A percentile compares a stretch with the other conserved stretches of the same genome.
Conservation (phyloP, 2,113 vertebrate genomes). For the Oxyruncus cristatus region DNA sequence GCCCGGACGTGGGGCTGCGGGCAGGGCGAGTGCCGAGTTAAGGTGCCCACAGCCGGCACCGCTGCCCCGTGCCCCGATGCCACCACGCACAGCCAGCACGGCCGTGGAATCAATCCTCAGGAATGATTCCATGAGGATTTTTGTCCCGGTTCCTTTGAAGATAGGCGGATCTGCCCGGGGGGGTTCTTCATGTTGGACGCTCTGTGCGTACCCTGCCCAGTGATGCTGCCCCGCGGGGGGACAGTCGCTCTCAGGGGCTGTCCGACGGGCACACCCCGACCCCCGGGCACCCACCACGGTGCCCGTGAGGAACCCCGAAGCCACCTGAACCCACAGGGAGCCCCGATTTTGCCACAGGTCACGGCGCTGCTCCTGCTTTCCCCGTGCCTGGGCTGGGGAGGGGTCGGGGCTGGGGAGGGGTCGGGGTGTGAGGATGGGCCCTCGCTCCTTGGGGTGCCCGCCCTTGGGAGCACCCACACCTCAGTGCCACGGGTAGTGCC, state of each 20-base stretch:
- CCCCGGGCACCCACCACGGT: not conserved
- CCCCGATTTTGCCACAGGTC: fast-evolving
- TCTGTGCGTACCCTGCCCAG: not conserved
- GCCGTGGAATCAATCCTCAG: fast-evolving
- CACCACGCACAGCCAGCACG: not conserved
- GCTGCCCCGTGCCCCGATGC: not conserved
- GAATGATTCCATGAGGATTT: fast-evolving
- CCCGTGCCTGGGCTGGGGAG: fast-evolving
- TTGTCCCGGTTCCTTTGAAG: not conserved
- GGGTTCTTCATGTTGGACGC: fast-evolving
- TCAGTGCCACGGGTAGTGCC: not conserved
- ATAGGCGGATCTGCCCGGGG: not conserved
- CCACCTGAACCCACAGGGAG: fast-evolving
- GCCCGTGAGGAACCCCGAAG: not conserved
- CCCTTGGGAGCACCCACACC: not conserved
- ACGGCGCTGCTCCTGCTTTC: fast-evolving
- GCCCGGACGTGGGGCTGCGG: not conserved
- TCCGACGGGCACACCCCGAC: not conserved
- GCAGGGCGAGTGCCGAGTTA: not conserved
- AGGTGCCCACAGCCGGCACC: not conserved
- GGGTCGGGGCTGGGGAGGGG: not conserved
- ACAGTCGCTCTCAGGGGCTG: not conserved
- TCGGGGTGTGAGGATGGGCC: not conserved
- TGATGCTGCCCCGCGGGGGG: not conserved
- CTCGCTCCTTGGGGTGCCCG: not conserved